Evolutionary conservation across 2,797 vertebrate species (phyloP), one percentile per base, ranked within the genome.

Genomic region (Tachyglossus aculeatus): DNA sequence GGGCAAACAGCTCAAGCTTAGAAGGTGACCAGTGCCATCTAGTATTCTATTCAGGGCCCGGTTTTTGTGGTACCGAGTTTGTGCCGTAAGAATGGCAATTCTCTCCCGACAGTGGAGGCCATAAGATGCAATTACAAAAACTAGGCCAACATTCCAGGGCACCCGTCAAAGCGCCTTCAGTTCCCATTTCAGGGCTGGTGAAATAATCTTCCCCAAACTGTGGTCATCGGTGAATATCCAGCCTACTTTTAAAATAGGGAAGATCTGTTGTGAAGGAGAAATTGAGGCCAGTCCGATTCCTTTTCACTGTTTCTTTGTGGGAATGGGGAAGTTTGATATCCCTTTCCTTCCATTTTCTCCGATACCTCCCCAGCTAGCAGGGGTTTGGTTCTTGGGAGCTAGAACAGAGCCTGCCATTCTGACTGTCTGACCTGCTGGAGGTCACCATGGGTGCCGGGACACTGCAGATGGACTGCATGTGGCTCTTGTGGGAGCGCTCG

Each of bases 101-200:
- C 57, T 61, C 66, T 75, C 77, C 62, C 78, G 56, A 67, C 73
- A 60, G 39, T 64, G 72, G 65, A 77, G 52, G 59, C 60, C 50
- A 40, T 78, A 60, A 65, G 62, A 75, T 58, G 66, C 64, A 77
- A 67, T 75, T 68, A 41, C 5, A 57, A 73, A 73, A 87, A 81
- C 44, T 83, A 63, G 80, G 78, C 73, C 82, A 83, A 11, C 78
- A 74, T 83, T 74, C 81, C 80, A 79, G 6, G 78, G 40, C 65
- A 36, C 67, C 74, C 78, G 76, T 81, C 78, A 80, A 67, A 80
- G 78, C 27, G 74, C 65, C 78, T 78, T 52, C 62, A 76, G 82
- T 74, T 76, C 53, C 55, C 48, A 41, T 83, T 62, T 81, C 78
- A 76, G 57, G 75, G 68, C 59, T 75, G 67, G 58, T 69, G 58